Evolutionary conservation across 2,888 invertebrate genomes (phyloP).

Genomic region (Rhopalosiphum nymphaeae): DNA sequence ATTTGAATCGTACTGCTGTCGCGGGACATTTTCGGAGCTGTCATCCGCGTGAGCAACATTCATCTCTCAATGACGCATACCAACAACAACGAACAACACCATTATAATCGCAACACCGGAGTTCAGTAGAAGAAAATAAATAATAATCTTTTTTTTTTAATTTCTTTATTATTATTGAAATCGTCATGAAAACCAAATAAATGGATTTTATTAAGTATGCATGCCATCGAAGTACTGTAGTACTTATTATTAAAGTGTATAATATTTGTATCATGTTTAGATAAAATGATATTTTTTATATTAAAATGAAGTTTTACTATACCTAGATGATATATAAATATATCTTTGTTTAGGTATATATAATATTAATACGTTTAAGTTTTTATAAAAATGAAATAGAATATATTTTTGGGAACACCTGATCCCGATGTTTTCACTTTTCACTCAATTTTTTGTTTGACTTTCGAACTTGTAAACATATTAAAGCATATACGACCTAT

Average conservation of each 20-base stretch:
- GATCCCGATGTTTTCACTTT: not conserved
- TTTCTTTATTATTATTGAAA: not conserved
- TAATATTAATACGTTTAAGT: not conserved
- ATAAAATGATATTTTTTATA: not conserved
- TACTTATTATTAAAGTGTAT: not conserved
- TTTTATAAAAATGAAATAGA: not conserved
- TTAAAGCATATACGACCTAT: not conserved
- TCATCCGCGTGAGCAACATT: slow-evolving; percentile 18
- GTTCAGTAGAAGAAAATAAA: not conserved
- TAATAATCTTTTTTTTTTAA: not conserved
- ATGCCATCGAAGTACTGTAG: too few relatives aligned
- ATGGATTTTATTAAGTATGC: not conserved
- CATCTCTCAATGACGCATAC: not conserved
- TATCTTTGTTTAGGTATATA: not conserved
- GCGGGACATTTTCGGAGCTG: slow-evolving; percentile 78
- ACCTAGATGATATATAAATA: not conserved
- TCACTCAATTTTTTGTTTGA: not conserved
- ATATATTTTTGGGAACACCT: not conserved
- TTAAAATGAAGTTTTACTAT: not conserved
- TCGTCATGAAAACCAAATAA: not conserved
- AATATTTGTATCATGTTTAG: not conserved
- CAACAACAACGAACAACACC: not conserved
- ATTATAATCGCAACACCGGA: not conserved
- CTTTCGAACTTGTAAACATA: not conserved
- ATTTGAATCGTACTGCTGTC: slow-evolving; percentile 85